Evolutionary conservation across 1,140 invertebrate species (phyloP).

Genomic region (Druon quercuslanigerum): DNA sequence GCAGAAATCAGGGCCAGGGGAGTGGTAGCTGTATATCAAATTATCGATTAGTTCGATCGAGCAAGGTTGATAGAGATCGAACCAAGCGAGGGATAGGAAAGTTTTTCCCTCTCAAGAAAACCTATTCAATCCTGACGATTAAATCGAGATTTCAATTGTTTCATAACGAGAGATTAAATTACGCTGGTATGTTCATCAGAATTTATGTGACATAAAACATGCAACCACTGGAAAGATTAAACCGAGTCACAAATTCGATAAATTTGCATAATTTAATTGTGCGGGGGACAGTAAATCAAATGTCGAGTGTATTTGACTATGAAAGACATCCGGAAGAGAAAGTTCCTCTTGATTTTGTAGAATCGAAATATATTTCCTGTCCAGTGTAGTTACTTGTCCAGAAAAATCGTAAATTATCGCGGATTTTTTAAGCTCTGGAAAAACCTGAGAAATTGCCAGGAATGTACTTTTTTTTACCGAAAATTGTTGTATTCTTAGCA

Average conservation of each 20-base stretch:
- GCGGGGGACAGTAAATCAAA: not conserved
- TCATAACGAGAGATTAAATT: slow-evolving; percentile 31
- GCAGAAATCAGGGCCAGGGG: slow-evolving; percentile 11
- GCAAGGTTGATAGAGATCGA: slow-evolving; percentile 22
- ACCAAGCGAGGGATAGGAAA: not conserved
- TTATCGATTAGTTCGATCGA: slow-evolving; percentile 21
- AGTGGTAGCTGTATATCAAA: slow-evolving; percentile 16
- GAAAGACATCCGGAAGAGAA: too few relatives aligned
- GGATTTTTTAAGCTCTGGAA: too few relatives aligned
- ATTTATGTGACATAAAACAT: slow-evolving; percentile 24
- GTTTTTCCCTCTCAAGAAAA: slow-evolving; percentile 16
- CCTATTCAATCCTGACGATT: slow-evolving; percentile 26
- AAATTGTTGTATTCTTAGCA: too few relatives aligned
- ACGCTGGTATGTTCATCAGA: slow-evolving; percentile 2
- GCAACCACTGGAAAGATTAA: slow-evolving; percentile 3
- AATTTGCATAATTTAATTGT: slow-evolving; percentile 24
- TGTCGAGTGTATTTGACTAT: not conserved
- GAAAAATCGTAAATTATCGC: too few relatives aligned
- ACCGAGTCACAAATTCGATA: not conserved
- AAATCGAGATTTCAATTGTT: slow-evolving; percentile 28
- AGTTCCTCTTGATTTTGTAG: too few relatives aligned
- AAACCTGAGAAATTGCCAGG: too few relatives aligned
- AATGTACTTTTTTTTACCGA: too few relatives aligned
- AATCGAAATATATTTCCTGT: too few relatives aligned
- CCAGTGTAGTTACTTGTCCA: too few relatives aligned